Conservation (phyloP, 2,797 vertebrate species). For the Coregonus suidteri region DNA sequence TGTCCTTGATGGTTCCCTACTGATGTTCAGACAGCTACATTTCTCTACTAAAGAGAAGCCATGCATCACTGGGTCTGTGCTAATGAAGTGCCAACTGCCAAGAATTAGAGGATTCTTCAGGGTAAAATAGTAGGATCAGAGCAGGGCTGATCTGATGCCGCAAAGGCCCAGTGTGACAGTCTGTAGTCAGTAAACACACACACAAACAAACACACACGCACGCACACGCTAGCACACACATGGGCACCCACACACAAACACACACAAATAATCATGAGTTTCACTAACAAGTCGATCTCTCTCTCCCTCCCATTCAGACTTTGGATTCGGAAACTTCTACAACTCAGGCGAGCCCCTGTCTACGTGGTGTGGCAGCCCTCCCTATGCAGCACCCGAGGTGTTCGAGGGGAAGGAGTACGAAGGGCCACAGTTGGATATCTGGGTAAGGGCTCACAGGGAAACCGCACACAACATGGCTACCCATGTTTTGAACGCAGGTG, state of each 20-base stretch:
- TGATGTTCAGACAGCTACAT: not conserved
- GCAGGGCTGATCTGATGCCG: not conserved
- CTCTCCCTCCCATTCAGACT: conserved; percentile 77
- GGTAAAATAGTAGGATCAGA: conserved; percentile 11
- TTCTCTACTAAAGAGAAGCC: too few relatives aligned
- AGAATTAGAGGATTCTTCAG: not conserved
- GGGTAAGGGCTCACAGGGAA: conserved; percentile 78
- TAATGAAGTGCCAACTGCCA: conserved; percentile 35
- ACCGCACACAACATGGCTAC: not conserved
- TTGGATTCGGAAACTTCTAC: conserved; percentile 99
- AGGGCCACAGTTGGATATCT: conserved; percentile 94
- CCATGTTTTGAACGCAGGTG: not conserved
- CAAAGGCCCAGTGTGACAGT: not conserved
- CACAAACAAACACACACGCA: not conserved
- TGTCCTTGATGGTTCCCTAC: not conserved
- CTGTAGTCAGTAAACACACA: too few relatives aligned
- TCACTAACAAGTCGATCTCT: conserved; percentile 17
- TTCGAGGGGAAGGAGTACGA: conserved; percentile 98
- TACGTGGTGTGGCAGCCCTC: conserved; percentile 97
- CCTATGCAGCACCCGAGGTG: conserved; percentile 95
- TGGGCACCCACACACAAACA: not conserved
- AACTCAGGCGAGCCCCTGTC: conserved; percentile 89
- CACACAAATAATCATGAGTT: not conserved
- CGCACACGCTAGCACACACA: not conserved
- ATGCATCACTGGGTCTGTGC: conserved; percentile 8